Evolutionary conservation across 2,113 vertebrate genomes (phyloP), one percentile per base, ranked within the genome.

Genomic region (Parus major): DNA sequence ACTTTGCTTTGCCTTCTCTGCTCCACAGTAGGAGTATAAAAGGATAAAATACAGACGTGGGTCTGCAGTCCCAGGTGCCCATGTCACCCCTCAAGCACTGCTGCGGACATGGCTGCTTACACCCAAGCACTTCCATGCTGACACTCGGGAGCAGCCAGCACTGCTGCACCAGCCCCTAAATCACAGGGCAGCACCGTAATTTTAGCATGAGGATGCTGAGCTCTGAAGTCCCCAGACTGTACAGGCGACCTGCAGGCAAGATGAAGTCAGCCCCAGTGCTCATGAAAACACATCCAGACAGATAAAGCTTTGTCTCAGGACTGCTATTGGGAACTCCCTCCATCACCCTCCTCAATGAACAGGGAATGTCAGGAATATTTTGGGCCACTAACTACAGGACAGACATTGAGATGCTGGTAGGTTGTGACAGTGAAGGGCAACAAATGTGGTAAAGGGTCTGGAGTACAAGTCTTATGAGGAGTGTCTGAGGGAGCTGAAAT

Each of bases 71-170:
- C 16, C 36, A 27, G 13, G 55, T 56, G 60, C 19, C 49, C 21
- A 11, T 2, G 19, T 33, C 41, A 60, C 24, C 31, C 15, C 17
- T 4, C 2, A 4, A 52, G 59, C 18, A 7, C 7, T 1, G 4
- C 29, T 61, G 60, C 1, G 1, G 15, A 27, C 0, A 0, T 60
- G 57, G 41, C 23, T 42, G 42, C 22, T 35, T 8, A 11, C 8
- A 1, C 27, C 14, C 31, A 25, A 83, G 44, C 65, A 50, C 9
- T 33, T 78, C 46, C 60, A 15, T 5, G 3, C n/a, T 3, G 12
- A 85, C 57, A 44, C 39, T 29, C 1, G 0, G 76, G 44, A 82
- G 47, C 12, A 70, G 50, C 8, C 36, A 56, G 28, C 27, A 25
- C 35, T 56, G 46, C 15, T 57, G 41, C 42, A 35, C 36, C 36